Conservation (phyloP, 2,113 vertebrate genomes). For the Capricornis sumatraensis region DNA sequence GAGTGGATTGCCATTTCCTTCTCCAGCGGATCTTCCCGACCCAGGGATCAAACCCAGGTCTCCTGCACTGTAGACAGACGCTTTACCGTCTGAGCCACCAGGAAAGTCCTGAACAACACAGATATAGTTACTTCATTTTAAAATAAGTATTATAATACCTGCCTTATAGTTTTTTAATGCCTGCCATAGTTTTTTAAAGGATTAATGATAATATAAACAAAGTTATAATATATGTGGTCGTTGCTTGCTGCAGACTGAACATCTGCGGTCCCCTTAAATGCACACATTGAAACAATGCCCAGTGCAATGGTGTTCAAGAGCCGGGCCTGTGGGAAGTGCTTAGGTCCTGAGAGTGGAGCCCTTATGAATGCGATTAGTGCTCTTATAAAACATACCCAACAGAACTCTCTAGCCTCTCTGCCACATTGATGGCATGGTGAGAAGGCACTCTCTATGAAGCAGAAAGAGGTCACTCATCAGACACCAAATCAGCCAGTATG, state of each 20-base stretch:
- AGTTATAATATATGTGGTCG: not conserved
- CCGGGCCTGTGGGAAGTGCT: not conserved
- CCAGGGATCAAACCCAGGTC: no score
- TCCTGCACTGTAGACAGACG: no score
- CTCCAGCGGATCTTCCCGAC: no score
- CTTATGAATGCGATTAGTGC: not conserved
- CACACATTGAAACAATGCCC: not conserved
- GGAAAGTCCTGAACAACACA: not conserved
- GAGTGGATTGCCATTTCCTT: no score
- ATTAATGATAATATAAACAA: not conserved
- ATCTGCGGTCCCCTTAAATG: not conserved
- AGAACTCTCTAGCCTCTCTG: not conserved
- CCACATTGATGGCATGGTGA: not conserved
- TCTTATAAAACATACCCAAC: not conserved
- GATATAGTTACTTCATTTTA: not conserved
- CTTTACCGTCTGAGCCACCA: no score
- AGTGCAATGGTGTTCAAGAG: not conserved
- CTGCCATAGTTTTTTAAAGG: not conserved
- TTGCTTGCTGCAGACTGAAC: not conserved
- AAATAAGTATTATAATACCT: not conserved
- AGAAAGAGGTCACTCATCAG: not conserved
- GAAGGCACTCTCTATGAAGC: not conserved
- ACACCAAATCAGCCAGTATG: not conserved
- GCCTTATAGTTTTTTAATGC: not conserved
- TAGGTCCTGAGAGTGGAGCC: not conserved